Percentiles rank a stretch among this genome's conserved stretches.
Evolutionary conservation across 2,113 vertebrate species (phyloP).

Genomic region (Oenanthe melanoleuca): DNA sequence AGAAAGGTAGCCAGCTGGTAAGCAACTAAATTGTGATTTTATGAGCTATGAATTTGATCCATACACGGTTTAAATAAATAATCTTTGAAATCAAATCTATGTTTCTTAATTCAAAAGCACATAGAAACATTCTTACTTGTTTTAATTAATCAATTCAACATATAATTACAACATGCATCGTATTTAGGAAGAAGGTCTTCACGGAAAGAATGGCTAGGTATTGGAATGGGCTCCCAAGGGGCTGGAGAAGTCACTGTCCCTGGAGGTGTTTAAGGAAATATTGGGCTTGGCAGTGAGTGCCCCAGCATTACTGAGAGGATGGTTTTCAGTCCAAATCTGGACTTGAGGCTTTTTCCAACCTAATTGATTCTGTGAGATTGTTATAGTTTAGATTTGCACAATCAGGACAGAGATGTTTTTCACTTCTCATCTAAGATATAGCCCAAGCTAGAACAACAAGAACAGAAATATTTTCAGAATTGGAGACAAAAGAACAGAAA

Average conservation of each 20-base stretch:
- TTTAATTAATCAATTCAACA: neutral
- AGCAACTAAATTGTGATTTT: neutral
- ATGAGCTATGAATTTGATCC: neutral
- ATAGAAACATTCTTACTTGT: neutral
- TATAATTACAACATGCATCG: neutral
- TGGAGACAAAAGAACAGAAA: neutral
- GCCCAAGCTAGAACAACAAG: neutral
- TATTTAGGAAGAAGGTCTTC: neutral
- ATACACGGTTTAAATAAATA: neutral
- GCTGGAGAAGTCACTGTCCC: too few relatives aligned
- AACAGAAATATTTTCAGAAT: neutral
- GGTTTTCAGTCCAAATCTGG: neutral
- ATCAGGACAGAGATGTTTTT: neutral
- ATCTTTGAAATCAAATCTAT: neutral
- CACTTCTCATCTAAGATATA: neutral
- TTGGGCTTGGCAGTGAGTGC: too few relatives aligned
- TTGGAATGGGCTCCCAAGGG: too few relatives aligned
- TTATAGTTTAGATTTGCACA: too few relatives aligned
- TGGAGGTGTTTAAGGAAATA: neutral
- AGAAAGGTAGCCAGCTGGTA: neutral
- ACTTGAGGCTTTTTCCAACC: neutral
- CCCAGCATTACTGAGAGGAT: too few relatives aligned
- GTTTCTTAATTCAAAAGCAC: neutral
- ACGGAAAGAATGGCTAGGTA: neutral
- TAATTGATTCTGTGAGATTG: neutral